phyloP scores from a whole-genome alignment of 2,888 invertebrate species.

The Nezara viridula region DNA sequence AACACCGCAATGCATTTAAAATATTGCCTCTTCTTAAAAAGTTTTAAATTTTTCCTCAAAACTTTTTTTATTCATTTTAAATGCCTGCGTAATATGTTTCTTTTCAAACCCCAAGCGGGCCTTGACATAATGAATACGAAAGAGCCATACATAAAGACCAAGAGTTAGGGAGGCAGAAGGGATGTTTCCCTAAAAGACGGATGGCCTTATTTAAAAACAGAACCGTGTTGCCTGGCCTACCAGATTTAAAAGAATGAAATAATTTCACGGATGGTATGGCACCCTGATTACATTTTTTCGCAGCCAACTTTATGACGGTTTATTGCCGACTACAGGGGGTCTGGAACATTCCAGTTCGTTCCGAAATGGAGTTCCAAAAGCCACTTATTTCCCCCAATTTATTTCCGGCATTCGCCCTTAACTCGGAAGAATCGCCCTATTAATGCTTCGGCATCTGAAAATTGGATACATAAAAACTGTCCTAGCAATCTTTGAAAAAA shows the following conservation, averaged over 20 bases:
- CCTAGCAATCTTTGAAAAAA: background rate
- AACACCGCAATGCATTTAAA: background rate
- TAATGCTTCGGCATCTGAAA: background rate
- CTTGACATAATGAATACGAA: background rate
- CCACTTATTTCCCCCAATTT: background rate
- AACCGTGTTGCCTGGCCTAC: background rate
- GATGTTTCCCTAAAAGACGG: background rate
- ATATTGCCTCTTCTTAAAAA: background rate
- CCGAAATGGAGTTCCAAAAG: slow-evolving; percentile 21
- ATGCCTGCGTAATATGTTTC: background rate
- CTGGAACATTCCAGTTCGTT: background rate
- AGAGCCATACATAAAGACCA: background rate
- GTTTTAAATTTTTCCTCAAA: background rate
- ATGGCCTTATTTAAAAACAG: slow-evolving; percentile 38
- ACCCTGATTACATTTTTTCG: slow-evolving; percentile 42
- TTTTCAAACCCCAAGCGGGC: background rate
- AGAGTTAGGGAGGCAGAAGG: background rate
- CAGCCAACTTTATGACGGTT: slow-evolving; percentile 31
- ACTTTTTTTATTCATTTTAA: background rate
- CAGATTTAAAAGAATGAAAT: slow-evolving; percentile 47
- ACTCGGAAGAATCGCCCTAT: background rate
- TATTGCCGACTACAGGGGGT: slow-evolving; percentile 1
- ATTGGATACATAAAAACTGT: background rate
- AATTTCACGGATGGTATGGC: slow-evolving; percentile 49
- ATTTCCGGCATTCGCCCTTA: background rate